Percentiles rank a stretch among this genome's conserved stretches.
These are phyloP conservation scores for Saccopteryx bilineata DNA, from an alignment of 2,113 vertebrate species.

Conservation along the genomic window DNA sequence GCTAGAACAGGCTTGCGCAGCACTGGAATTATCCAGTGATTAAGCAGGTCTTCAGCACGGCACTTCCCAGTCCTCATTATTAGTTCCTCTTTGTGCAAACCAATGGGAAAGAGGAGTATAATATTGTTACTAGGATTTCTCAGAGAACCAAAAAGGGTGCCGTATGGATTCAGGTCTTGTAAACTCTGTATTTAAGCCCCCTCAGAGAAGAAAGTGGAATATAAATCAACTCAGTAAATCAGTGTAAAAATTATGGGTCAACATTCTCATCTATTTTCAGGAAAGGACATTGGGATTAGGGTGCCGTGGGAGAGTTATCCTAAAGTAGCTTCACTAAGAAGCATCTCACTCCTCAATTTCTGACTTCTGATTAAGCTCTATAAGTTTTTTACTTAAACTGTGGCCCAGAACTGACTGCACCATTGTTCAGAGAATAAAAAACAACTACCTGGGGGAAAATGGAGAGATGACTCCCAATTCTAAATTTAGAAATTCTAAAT, in stretches of 20 bases:
- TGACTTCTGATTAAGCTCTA: neutral
- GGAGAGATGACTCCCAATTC: neutral
- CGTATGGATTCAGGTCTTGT: neutral
- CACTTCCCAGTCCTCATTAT: neutral
- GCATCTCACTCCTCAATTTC: neutral
- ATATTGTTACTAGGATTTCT: constrained; percentile 20
- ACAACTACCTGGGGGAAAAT: neutral
- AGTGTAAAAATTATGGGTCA: constrained; percentile 26
- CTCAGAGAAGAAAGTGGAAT: constrained; percentile 11
- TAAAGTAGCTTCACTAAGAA: constrained; percentile 38
- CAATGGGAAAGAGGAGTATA: neutral
- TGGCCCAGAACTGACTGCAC: neutral
- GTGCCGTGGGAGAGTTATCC: neutral
- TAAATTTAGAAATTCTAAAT: constrained; percentile 16
- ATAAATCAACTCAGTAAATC: neutral
- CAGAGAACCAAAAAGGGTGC: neutral
- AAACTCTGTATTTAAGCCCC: neutral
- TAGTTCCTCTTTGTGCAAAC: constrained; percentile 30
- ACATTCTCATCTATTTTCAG: constrained; percentile 11
- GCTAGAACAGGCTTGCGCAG: neutral
- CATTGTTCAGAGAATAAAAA: constrained; percentile 4
- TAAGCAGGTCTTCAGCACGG: constrained; percentile 15
- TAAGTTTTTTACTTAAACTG: constrained; percentile 38
- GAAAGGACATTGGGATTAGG: neutral
- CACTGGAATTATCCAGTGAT: neutral